phyloP scores from a whole-genome alignment of 1,140 invertebrate genomes.

The Hycleus phaleratus region DNA sequence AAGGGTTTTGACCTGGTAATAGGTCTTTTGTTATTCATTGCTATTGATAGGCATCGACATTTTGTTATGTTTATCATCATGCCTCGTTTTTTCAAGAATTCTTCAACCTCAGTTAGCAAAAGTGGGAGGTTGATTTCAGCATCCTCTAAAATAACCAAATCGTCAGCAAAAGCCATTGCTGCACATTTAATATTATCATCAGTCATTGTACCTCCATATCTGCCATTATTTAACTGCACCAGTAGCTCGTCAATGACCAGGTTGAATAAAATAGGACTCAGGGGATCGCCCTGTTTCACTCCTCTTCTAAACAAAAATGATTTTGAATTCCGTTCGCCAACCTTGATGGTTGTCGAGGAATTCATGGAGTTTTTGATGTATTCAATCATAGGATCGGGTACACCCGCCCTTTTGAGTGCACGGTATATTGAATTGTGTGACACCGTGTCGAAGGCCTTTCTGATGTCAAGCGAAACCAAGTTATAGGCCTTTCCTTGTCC shows the following conservation, averaged over 20 bases:
- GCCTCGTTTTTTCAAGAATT: constrained; percentile 1
- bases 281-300: constrained; percentile 45
- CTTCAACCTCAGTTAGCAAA: neutral
- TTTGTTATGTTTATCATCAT: neutral
- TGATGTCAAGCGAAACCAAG: constrained; percentile 29
- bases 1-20: neutral
- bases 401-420: constrained; percentile 24
- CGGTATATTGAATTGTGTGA: constrained; percentile 31
- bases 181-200: constrained; percentile 14
- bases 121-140: constrained; percentile 5
- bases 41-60: neutral
- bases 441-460: constrained; percentile 39
- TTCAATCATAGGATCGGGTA: constrained; percentile 17
- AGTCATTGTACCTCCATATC: constrained; percentile 1
- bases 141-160: constrained; percentile 34
- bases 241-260: constrained; percentile 41
- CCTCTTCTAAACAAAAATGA: constrained; percentile 34
- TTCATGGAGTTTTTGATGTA: constrained; percentile 2
- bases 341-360: constrained; percentile 15
- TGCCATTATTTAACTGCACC: neutral
- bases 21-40: neutral
- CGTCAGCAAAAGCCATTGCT: constrained; percentile 40
- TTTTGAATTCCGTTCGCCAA: constrained; percentile 9
- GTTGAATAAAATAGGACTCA: constrained; percentile 45
- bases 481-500: constrained; percentile 22